Percentiles rank a stretch among this genome's conserved stretches.
Evolutionary conservation across 2,113 vertebrate genomes (phyloP).

Genomic region (Tyto alba): DNA sequence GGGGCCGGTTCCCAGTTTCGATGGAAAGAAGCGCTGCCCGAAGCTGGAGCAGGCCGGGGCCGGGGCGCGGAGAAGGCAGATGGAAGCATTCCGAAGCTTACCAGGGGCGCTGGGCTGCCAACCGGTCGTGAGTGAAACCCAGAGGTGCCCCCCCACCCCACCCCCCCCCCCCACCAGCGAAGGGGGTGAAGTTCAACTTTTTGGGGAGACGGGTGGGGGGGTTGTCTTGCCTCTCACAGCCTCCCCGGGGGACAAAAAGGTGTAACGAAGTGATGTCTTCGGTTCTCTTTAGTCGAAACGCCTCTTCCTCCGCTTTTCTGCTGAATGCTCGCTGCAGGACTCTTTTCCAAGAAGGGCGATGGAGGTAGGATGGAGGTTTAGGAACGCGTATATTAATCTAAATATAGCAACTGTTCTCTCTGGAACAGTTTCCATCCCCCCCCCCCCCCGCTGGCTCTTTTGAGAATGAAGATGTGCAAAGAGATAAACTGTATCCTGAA

Average conservation of each 20-base stretch:
- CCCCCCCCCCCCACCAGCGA: fast-evolving
- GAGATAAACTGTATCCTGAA: neutral
- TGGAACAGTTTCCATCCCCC: neutral
- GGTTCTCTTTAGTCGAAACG: neutral
- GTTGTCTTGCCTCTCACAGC: neutral
- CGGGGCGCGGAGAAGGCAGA: no score
- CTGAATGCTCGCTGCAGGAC: fast-evolving
- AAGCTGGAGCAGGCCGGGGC: neutral
- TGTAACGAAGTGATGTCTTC: neutral
- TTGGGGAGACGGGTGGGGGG: neutral
- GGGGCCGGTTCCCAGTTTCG: neutral
- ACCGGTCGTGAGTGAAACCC: neutral
- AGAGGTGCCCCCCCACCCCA: fast-evolving
- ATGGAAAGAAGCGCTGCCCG: neutral
- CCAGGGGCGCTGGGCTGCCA: neutral
- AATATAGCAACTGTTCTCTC: neutral
- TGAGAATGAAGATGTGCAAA: neutral
- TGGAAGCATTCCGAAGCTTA: fast-evolving
- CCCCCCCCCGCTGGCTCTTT: fast-evolving
- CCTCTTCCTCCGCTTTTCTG: neutral
- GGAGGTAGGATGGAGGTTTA: neutral
- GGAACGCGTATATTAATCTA: neutral
- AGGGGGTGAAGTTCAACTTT: fast-evolving
- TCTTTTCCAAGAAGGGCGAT: neutral
- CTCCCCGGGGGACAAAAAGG: neutral